Conservation (phyloP, 2,797 vertebrate species). For the Delichon dasypus region DNA sequence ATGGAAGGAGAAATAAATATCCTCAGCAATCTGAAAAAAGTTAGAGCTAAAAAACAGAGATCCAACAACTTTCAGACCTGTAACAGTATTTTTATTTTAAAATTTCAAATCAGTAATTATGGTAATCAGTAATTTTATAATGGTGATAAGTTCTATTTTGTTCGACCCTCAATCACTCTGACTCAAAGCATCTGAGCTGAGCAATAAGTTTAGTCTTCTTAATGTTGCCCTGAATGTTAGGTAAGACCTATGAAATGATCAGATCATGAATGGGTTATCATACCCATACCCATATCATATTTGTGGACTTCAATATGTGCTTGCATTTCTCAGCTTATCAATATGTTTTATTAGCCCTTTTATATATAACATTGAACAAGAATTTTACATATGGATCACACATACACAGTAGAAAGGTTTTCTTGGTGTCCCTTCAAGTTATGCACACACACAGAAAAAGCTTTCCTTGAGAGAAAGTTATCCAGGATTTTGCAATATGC, state of each 20-base stretch:
- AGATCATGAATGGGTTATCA: background rate
- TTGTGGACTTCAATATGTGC: background rate
- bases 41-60: background rate
- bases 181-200: background rate
- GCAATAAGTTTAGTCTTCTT: background rate
- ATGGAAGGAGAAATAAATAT: background rate
- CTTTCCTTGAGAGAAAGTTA: slow-evolving; percentile 9
- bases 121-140: background rate
- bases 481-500: background rate
- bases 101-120: background rate
- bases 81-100: background rate
- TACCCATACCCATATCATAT: background rate
- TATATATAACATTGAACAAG: slow-evolving; percentile 21
- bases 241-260: background rate
- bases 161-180: background rate
- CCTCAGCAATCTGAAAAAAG: background rate
- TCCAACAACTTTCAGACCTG: background rate
- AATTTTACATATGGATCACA: slow-evolving; percentile 24
- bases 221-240: background rate
- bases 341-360: background rate
- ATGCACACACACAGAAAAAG: background rate
- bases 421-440: background rate
- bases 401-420: background rate
- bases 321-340: background rate
- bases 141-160: background rate